A percentile compares a stretch with the other conserved stretches of the same genome.
Evolutionary conservation across 2,113 vertebrate species (phyloP).

Genomic region (Lamprotornis superbus): DNA sequence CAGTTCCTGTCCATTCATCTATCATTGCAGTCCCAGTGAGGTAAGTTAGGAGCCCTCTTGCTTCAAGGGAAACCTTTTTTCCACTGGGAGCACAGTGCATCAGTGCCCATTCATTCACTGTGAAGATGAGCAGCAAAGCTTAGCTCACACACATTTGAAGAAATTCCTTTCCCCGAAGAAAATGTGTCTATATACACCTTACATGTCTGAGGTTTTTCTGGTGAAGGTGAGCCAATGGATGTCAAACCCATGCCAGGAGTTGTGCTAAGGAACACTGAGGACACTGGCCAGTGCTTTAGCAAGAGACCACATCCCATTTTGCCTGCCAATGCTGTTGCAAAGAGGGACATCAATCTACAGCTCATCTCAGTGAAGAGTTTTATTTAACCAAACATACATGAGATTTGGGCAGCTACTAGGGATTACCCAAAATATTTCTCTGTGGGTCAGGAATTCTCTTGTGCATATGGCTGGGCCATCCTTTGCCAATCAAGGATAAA

Average conservation of each 20-base stretch:
- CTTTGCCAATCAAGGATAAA: neutral
- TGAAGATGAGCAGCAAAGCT: neutral
- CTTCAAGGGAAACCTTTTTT: neutral
- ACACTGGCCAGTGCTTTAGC: accelerated
- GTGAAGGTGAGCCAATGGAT: neutral
- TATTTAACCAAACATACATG: neutral
- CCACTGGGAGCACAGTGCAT: neutral
- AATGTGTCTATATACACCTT: neutral
- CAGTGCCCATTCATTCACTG: neutral
- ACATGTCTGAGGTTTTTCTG: neutral
- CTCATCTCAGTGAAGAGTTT: neutral
- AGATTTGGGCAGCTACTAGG: neutral
- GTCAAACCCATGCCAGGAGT: neutral
- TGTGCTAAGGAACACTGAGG: neutral
- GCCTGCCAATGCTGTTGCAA: neutral
- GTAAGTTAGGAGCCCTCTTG: neutral
- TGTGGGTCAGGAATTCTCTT: neutral
- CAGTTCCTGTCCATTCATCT: neutral
- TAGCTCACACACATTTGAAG: neutral
- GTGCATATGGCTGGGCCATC: neutral
- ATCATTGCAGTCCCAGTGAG: neutral
- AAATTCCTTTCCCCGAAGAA: neutral
- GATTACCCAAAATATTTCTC: neutral
- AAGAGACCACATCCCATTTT: neutral
- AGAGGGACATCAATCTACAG: neutral